Conservation (phyloP, 2,888 invertebrate genomes). For the Patella depressa region DNA sequence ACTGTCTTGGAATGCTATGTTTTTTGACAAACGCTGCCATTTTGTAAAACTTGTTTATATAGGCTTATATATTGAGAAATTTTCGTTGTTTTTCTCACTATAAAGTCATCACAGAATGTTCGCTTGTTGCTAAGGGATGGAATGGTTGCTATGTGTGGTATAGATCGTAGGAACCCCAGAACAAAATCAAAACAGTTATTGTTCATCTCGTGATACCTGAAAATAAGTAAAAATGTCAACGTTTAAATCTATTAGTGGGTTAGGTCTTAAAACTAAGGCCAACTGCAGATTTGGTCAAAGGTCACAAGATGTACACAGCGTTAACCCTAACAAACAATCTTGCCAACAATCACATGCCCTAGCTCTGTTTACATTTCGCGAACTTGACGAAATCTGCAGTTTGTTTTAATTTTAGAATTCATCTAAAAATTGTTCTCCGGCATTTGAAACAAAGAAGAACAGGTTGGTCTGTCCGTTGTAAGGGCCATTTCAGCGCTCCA, state of each 20-base stretch:
- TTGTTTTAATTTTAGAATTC: too few relatives aligned
- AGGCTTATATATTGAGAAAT: slow-evolving; percentile 9
- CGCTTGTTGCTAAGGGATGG: not conserved
- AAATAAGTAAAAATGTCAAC: not conserved
- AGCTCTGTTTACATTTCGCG: too few relatives aligned
- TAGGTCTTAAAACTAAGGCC: too few relatives aligned
- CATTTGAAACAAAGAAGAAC: too few relatives aligned
- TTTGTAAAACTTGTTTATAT: slow-evolving; percentile 8
- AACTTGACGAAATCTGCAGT: too few relatives aligned
- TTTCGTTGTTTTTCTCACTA: not conserved
- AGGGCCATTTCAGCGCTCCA: too few relatives aligned
- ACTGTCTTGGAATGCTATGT: not conserved
- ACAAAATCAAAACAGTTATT: slow-evolving; percentile 24
- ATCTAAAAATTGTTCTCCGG: too few relatives aligned
- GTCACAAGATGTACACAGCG: too few relatives aligned
- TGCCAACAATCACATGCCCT: too few relatives aligned
- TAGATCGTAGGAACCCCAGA: slow-evolving; percentile 1
- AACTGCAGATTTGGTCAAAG: too few relatives aligned
- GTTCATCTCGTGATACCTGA: slow-evolving; percentile 12
- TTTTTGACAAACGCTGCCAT: slow-evolving; percentile 15
- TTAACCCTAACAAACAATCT: too few relatives aligned
- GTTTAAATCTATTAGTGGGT: not conserved
- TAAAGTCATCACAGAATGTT: slow-evolving; percentile 13
- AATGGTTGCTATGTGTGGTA: not conserved
- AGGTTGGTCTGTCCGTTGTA: too few relatives aligned